Base-by-base conservation (phyloP, 1,140 invertebrate species). In the Drosophila rufa region DNA sequence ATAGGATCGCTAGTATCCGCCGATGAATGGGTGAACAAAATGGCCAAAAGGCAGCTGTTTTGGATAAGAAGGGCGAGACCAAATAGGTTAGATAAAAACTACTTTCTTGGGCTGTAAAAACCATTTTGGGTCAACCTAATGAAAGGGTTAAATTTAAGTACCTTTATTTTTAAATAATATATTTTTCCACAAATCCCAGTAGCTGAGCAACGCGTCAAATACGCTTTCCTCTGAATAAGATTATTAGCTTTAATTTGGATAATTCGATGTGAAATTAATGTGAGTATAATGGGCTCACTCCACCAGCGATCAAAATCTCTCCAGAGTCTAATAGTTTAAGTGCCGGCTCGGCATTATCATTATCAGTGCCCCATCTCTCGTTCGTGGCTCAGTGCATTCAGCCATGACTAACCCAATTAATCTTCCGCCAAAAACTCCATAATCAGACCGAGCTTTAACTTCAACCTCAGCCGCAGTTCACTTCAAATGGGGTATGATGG, bases 31-130 rank as follows among this genome's bases (percentile, higher is more conserved):
- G 65, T 59, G 42, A 33, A 74, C 50, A 79, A 33, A 14, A 89
- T 17, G 45, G 82, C 86, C 58, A 90, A 48, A 11, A 76, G 59
- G 55, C 73, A 90, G 68, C 85, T 90, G 62, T 14, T 55, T 38
- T 11, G 42, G 46, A 17, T 14, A 15, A 11, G 2, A 27, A 15
- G 36, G 17, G 6, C 15, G n/a, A 17, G 42, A 17, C 22, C 33
- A 51, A 15, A 3, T 9, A 2, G 14, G 4, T 46, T 2, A 36
- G 6, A 22, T 1, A 27, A 15, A 19, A 15, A 3, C n/a, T 15
- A 15, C 22, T 14, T 47, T 11, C 1, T 12, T 47, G 19, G 19
- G 33, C 33, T 33, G 8, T 33, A 33, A 33, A 33, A 8, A 8
- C 8, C 8, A 33, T 33, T 33, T 33, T 33, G 33, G 33, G 27